Evolutionary conservation across 2,113 vertebrate genomes (phyloP).

Genomic region (Pitta sordida): DNA sequence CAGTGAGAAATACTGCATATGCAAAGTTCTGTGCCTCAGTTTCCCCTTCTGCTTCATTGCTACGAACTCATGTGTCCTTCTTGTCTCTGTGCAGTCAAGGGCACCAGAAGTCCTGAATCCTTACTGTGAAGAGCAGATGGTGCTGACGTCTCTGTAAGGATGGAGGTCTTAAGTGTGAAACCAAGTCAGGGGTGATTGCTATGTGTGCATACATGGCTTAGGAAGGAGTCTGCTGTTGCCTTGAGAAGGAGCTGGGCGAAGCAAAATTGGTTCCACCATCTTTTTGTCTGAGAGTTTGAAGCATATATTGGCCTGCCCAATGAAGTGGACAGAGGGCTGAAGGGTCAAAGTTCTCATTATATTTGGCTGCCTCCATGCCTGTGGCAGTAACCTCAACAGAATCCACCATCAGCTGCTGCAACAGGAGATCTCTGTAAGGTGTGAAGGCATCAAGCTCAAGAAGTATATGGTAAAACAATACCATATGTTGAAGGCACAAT

Average conservation of each 20-base stretch:
- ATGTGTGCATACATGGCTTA: not conserved
- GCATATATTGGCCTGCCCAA: not conserved
- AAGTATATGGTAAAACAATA: slow-evolving; percentile 45
- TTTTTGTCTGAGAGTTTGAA: not conserved
- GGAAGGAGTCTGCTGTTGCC: not conserved
- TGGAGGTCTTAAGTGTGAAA: not conserved
- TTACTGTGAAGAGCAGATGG: not conserved
- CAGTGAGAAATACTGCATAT: not conserved
- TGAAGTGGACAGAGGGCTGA: not conserved
- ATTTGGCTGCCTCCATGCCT: not conserved
- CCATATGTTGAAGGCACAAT: slow-evolving; percentile 55
- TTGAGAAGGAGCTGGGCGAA: not conserved
- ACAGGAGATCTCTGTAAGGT: slow-evolving; percentile 43
- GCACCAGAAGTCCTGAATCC: not conserved
- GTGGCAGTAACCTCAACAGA: not conserved
- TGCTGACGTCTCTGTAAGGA: not conserved
- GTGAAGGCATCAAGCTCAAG: slow-evolving; percentile 38
- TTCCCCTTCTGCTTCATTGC: not conserved
- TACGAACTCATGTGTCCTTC: not conserved
- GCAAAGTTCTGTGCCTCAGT: not conserved
- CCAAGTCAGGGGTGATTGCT: not conserved
- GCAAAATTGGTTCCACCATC: not conserved
- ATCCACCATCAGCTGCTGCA: slow-evolving; percentile 3
- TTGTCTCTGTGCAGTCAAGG: not conserved
- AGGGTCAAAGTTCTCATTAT: not conserved